Percentiles rank a stretch among this genome's conserved stretches.
These are phyloP conservation scores for Tetraneura akinire DNA, from an alignment of 1,140 invertebrate species.

Conservation along the genomic window DNA sequence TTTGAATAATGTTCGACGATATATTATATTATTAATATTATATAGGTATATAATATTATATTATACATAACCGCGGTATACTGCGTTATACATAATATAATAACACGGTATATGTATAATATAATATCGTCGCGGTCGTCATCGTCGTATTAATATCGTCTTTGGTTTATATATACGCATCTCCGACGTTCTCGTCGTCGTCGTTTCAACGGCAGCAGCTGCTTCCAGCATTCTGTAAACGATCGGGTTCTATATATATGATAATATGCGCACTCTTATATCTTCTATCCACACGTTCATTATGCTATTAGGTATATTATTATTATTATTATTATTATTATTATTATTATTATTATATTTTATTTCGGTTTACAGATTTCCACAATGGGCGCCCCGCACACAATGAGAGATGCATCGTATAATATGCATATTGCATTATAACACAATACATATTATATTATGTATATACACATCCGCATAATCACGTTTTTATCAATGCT, in stretches of 20 bases:
- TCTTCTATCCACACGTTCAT: no score
- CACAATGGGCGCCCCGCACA: conserved; percentile 19
- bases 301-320: no score
- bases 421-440: no score
- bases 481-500: conserved; percentile 36
- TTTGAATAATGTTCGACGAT: no score
- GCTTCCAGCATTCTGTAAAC: background rate
- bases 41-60: background rate
- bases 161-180: background rate
- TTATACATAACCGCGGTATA: no score
- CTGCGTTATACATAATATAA: no score
- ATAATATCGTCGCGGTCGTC: conserved; percentile 1
- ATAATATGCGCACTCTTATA: no score
- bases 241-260: conserved; percentile 36
- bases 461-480: background rate
- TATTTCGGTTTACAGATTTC: background rate
- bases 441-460: no score
- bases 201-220: background rate
- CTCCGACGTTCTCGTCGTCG: conserved; percentile 55
- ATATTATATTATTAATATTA: no score
- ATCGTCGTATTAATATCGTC: no score
- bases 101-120: background rate
- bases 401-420: no score
- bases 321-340: no score
- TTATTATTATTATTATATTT: background rate